phyloP scores from a whole-genome alignment of 2,797 vertebrate genomes.

The Propithecus deckenii region DNA sequence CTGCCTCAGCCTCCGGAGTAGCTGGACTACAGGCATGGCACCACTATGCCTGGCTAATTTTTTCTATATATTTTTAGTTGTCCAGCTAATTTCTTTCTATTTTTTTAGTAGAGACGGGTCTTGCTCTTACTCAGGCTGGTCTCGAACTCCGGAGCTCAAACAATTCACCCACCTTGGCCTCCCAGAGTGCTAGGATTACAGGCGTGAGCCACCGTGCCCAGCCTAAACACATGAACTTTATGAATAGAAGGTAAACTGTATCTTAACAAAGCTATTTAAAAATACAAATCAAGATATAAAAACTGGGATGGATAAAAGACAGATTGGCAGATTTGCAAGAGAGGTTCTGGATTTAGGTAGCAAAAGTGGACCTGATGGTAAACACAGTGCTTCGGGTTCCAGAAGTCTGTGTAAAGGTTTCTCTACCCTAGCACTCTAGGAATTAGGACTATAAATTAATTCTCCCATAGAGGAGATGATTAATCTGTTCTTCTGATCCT shows the following conservation, averaged over 20 bases:
- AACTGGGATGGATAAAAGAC: neutral
- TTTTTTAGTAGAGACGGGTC: too few species aligned
- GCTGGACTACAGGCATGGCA: too few species aligned
- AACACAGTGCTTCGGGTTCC: neutral
- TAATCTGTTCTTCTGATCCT: neutral
- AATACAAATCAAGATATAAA: constrained; percentile 28
- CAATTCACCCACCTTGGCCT: too few species aligned
- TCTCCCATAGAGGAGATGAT: neutral
- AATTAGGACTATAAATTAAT: neutral
- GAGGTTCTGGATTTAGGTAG: neutral
- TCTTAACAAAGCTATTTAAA: neutral
- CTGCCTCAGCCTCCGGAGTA: too few species aligned
- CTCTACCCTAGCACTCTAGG: neutral
- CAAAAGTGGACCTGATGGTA: neutral
- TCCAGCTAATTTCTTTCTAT: too few species aligned
- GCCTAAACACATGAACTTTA: neutral
- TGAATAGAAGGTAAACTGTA: neutral
- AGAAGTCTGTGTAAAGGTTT: neutral
- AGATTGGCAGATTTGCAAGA: neutral
- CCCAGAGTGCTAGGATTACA: too few species aligned
- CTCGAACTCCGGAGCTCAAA: too few species aligned
- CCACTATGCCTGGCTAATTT: too few species aligned
- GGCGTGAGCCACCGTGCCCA: too few species aligned
- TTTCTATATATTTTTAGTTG: too few species aligned
- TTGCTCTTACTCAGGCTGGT: too few species aligned